These are phyloP conservation scores for Euzophera pinguis DNA, from an alignment of 2,888 invertebrate genomes.

Conservation along the genomic window DNA sequence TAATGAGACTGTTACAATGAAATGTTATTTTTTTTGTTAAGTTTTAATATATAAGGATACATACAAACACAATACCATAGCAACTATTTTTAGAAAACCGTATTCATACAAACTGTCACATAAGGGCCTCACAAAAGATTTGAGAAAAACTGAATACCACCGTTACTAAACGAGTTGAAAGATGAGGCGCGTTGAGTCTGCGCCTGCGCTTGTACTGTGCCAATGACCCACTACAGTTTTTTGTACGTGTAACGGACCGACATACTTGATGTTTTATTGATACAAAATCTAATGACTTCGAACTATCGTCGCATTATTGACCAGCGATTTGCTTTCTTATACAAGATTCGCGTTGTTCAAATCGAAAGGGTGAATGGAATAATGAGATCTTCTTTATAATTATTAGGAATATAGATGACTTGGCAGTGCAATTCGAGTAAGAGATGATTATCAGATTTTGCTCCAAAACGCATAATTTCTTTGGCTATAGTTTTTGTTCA, in stretches of 20 bases:
- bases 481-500: too few relatives aligned
- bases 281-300: conserved; percentile 58
- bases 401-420: too few relatives aligned
- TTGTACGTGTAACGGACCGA: conserved; percentile 71
- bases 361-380: not conserved
- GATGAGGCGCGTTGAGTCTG: conserved; percentile 32
- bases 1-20: too few relatives aligned
- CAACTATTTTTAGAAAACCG: not conserved
- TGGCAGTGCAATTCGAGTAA: too few relatives aligned
- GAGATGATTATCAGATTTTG: too few relatives aligned
- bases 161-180: conserved; percentile 25
- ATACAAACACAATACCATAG: not conserved
- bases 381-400: not conserved
- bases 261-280: conserved; percentile 72
- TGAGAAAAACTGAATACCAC: conserved; percentile 13
- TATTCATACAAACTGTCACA: not conserved
- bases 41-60: too few relatives aligned
- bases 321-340: conserved; percentile 5
- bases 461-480: too few relatives aligned
- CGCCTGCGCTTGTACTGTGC: conserved; percentile 49
- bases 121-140: conserved; percentile 11
- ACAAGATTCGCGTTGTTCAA: not conserved
- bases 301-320: conserved; percentile 27
- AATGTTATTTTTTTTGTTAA: too few relatives aligned
- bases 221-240: conserved; percentile 74